Evolutionary conservation across 2,797 vertebrate species (phyloP), one percentile per base, ranked within the genome.

Genomic region (Alexandromys oeconomus): DNA sequence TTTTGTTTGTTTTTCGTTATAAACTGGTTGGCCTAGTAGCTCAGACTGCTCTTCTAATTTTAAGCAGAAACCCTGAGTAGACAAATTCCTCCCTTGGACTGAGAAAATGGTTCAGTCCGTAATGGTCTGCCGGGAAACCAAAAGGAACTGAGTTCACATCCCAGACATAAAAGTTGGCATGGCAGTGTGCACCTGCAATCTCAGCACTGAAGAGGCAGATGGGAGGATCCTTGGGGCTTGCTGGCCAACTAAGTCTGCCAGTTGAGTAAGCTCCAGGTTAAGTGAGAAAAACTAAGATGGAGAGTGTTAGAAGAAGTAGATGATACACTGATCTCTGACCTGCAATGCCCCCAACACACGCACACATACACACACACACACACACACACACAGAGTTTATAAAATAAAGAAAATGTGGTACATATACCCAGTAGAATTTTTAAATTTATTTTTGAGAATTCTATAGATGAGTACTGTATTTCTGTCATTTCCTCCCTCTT

Each of bases 41-140:
- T 59, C 57, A 59, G 57, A 59, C 57, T 59, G 37, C 48, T 91
- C 31, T 94, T 95, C 46, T 92, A 89, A 92, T 34, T 93, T 92
- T 92, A 81, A 95, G 46, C 43, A 80, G 57, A 87, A 31, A 1
- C 63, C 1, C 12, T 84, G 76, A 61, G 65, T 61, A 85, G 71
- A 93, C 90, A 88, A 93, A 85, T 23, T 91, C 19, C 59, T 94
- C 31, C 77, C 29, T 46, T 40, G 14, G 7, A 15, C 80, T 19
- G 23, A 25, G 23, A 14, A 63, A 27, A 29, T 21, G 37, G 37
- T 40, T 82, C 8, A 63, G 25, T 63, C 37, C 40, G 54, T 59
- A 40, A 37, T 27, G n/a, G n/a, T 57, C 25, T 59, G 11, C 23
- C 2, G 9, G 23, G 5, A 6, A 81, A 81, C 54, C n/a, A 81